Base-by-base conservation (phyloP, 2,113 vertebrate species). In the Sturnira hondurensis region DNA sequence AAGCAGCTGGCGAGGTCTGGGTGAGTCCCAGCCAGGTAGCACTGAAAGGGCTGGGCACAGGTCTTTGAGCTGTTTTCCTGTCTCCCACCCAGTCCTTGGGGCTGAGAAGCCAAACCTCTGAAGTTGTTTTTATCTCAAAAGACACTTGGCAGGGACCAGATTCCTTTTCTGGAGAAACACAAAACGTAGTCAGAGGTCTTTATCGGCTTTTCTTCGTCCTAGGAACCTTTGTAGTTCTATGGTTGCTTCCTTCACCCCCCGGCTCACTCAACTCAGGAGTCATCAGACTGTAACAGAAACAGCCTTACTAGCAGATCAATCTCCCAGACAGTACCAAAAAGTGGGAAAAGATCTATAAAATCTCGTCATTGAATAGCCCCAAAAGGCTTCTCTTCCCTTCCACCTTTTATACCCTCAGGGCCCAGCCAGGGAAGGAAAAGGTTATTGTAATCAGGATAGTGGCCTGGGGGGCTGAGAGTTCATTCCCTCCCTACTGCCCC, bases 331-430 rank as follows among this genome's bases (percentile, higher is more conserved):
- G 89, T 58, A 36, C 63, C 70, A 47, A 15, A 56, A 90, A 68
- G 52, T 84, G 83, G 92, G 92, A 93, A 90, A 82, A 88, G 68
- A 22, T 9, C 90, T 76, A 86, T 93, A 97, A 97, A 97, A 92
- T 38, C 33, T 43, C 36, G 17, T 54, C 67, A 38, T 31, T 82
- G 88, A 88, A 86, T 13, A 54, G 82, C 36, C 47, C 4, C 1
- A 7, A 14, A 17, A 2, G 1, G 82, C 38, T 17, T 70, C 84
- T 52, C 61, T 80, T 58, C 87, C 65, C 36, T 61, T 61, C 68
- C 63, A 85, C 77, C 78, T 84, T 73, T 33, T 95, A 89, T 97
- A 96, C 10, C 22, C 65, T 6, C 50, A 26, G 47, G 13, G 50
- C 45, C 70, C 20, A 4, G 52, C 28, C 52, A 50, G 87, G 12